Evolutionary conservation across 2,797 vertebrate species (phyloP).

Genomic region (Darevskia mixta): DNA sequence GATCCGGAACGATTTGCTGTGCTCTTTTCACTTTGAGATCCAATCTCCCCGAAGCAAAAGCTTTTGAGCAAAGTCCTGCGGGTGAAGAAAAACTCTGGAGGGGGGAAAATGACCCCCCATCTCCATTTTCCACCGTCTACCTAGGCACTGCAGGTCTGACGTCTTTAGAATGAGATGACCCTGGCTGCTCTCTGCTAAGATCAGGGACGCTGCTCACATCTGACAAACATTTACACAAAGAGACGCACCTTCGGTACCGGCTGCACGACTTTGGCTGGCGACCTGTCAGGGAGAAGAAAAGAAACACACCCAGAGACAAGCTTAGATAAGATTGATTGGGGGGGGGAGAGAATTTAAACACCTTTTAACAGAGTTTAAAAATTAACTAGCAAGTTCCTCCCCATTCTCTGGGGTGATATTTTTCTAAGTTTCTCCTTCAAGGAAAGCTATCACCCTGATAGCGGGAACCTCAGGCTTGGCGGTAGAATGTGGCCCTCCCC

Average conservation of each 20-base stretch:
- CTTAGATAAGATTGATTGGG: conserved; percentile 1
- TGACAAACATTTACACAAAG: conserved; percentile 36
- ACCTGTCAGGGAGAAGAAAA: conserved; percentile 81
- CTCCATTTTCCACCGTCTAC: neutral
- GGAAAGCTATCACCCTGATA: neutral
- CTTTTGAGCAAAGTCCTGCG: neutral
- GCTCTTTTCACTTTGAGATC: neutral
- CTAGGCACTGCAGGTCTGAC: neutral
- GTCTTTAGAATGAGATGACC: neutral
- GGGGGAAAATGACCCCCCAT: neutral
- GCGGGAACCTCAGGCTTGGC: no score
- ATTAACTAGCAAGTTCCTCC: no score
- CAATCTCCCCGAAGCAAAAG: neutral
- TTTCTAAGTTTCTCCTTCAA: neutral
- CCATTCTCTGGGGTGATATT: neutral
- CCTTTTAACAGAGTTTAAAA: conserved; percentile 4
- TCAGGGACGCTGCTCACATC: neutral
- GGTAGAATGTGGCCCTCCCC: no score
- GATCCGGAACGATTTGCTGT: neutral
- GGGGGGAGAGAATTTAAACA: neutral
- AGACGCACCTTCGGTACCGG: conserved; percentile 85
- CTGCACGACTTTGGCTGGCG: conserved; percentile 85
- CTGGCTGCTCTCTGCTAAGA: neutral
- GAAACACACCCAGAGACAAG: conserved; percentile 8
- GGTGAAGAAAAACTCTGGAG: neutral